A percentile compares a stretch with the other conserved stretches of the same genome.
phyloP scores from a whole-genome alignment of 1,140 invertebrate species.

The Aleiodes sp. region DNA sequence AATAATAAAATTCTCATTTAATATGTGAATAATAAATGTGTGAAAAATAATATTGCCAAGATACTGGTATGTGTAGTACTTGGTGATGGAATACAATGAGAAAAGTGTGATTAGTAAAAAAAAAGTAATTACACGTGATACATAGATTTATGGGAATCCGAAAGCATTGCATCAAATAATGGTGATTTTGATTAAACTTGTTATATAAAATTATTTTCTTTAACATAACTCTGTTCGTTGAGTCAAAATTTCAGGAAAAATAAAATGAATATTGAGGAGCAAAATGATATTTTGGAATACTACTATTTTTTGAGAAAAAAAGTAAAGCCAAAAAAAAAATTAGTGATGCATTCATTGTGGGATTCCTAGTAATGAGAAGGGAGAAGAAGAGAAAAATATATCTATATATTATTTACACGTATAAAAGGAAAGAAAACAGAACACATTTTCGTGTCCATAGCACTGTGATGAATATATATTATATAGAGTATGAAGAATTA shows the following conservation, averaged over 20 bases:
- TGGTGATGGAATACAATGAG: conserved; percentile 39
- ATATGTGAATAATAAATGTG: no score
- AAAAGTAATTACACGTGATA: conserved; percentile 12
- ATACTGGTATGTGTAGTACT: conserved; percentile 60
- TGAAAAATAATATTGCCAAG: conserved; percentile 55
- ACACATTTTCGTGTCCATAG: conserved; percentile 67
- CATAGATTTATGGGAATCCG: conserved; percentile 18
- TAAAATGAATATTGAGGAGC: neutral
- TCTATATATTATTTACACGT: conserved; percentile 59
- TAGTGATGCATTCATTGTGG: conserved; percentile 7
- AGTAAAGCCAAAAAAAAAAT: conserved; percentile 15
- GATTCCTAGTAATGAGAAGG: neutral
- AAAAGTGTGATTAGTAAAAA: conserved; percentile 3
- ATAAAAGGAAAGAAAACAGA: conserved; percentile 50
- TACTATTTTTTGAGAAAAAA: conserved; percentile 32
- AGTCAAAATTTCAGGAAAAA: neutral
- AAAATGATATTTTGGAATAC: conserved; percentile 30
- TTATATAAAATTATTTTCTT: neutral
- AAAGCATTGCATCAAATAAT: conserved; percentile 11
- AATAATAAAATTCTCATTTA: no score
- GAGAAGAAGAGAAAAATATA: conserved; percentile 35
- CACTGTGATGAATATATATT: conserved; percentile 66
- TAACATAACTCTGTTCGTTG: conserved; percentile 1
- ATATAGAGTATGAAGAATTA: conserved; percentile 57
- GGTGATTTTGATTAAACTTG: neutral